These are phyloP conservation scores for Drosophila hamatofila DNA, from an alignment of 2,888 invertebrate species.

Conservation along the genomic window DNA sequence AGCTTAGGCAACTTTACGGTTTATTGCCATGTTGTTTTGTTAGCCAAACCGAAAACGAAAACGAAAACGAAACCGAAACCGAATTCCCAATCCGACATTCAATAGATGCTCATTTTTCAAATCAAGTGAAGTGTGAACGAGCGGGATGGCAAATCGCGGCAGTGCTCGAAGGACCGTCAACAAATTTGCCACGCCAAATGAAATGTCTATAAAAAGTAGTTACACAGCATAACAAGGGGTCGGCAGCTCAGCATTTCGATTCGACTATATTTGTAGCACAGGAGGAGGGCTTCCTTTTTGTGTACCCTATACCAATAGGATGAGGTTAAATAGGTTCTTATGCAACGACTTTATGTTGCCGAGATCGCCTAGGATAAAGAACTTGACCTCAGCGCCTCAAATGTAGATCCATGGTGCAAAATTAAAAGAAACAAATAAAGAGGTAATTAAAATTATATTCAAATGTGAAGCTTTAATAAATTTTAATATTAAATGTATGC, in stretches of 20 bases:
- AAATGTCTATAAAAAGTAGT: constrained; percentile 68
- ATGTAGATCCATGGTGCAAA: neutral
- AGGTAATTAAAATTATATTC: neutral
- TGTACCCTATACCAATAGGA: constrained; percentile 9
- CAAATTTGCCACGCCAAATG: constrained; percentile 74
- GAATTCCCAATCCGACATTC: constrained; percentile 60
- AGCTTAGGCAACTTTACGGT: constrained; percentile 74
- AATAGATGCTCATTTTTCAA: constrained; percentile 79
- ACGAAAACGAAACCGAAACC: constrained; percentile 16
- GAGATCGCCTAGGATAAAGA: neutral
- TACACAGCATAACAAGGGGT: constrained; percentile 49
- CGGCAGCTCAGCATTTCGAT: constrained; percentile 4
- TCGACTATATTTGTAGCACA: neutral
- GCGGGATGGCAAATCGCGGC: constrained; percentile 34
- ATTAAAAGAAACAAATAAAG: no score
- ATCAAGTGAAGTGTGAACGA: constrained; percentile 79
- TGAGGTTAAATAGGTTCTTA: neutral
- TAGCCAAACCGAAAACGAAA: constrained; percentile 27
- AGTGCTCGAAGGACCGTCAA: constrained; percentile 55
- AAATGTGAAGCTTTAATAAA: neutral
- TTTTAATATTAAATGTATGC: no score
- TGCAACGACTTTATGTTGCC: neutral
- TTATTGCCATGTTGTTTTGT: constrained; percentile 75
- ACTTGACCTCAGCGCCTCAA: neutral
- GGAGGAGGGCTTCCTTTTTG: neutral